A percentile compares a stretch with the other conserved stretches of the same genome.
Conservation (phyloP, 2,797 vertebrate species). For the Sebastiscus tertius region DNA sequence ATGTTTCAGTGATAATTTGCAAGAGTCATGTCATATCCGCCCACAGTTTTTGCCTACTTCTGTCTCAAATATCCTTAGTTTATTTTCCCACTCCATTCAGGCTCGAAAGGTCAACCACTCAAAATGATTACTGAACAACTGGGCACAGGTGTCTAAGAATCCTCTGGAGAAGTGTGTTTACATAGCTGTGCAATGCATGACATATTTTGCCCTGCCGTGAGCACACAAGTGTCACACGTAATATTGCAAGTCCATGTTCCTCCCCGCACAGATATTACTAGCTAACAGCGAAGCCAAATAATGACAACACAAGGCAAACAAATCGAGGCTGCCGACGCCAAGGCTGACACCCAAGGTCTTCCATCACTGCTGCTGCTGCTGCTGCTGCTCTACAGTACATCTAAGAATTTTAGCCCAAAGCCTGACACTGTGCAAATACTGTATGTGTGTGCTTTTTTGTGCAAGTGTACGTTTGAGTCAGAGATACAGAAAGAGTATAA, state of each 20-base stretch:
- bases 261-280: slow-evolving; percentile 17
- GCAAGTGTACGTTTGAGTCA: neutral
- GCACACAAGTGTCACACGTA: slow-evolving; percentile 60
- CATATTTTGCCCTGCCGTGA: slow-evolving; percentile 55
- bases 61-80: slow-evolving; percentile 2
- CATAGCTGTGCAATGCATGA: slow-evolving; percentile 54
- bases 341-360: slow-evolving; percentile 70
- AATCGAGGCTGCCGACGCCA: slow-evolving; percentile 54
- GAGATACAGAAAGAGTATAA: neutral
- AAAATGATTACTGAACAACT: slow-evolving; percentile 35
- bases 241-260: slow-evolving; percentile 46
- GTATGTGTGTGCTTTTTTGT: neutral
- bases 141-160: slow-evolving; percentile 54
- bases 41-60: slow-evolving; percentile 3
- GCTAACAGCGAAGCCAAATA: slow-evolving; percentile 57
- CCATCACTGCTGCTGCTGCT: slow-evolving; percentile 45
- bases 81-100: slow-evolving; percentile 31
- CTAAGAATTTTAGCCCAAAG: slow-evolving; percentile 28
- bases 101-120: slow-evolving; percentile 54
- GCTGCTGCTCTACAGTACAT: slow-evolving; percentile 18
- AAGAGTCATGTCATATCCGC: neutral
- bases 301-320: slow-evolving; percentile 71
- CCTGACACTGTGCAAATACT: slow-evolving; percentile 12
- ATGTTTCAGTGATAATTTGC: slow-evolving; percentile 1
- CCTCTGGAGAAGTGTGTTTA: slow-evolving; percentile 51